Base-by-base conservation (phyloP, 2,797 vertebrate species). In the Muraenolepis orangiensis region DNA sequence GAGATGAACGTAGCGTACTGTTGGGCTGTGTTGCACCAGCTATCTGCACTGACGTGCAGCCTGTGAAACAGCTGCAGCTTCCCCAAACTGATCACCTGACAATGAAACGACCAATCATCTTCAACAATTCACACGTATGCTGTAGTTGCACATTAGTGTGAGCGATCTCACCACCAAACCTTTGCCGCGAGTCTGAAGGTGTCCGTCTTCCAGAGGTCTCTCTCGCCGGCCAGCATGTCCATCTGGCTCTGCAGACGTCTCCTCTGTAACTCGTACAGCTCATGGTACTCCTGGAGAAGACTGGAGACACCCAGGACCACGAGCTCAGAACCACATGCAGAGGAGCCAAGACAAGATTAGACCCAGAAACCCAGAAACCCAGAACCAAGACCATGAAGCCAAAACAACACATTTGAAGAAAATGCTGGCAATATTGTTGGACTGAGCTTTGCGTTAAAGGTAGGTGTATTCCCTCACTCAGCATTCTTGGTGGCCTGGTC, bases 251-350 rank as follows among this genome's bases (percentile, higher is more conserved):
- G 93, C 68, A 96, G 91, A 38, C 93, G 91, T 73, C 72, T 76
- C 83, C 95, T 92, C 81, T 96, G 96, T 72, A 95, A 74, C 80
- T 95, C 92, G 10, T 96, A 95, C 57, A 98, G 90, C 20, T 94
- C 87, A 13, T 94, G 94, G 84, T 95, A 96, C 76, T 94, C 91
- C 85, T 94, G 93, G 73, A 95, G 90, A 86, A 96, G 86, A 76
- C 96, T 97, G 85, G 70, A 12, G 26, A 75, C 42, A 13, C 71
- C 12, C 70, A n/a, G 14, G 26, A 20, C 40, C 38, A 71, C 12
- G 26, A 23, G 23, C 34, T 26, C 34, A 71, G 14, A 38, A 23
- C 38, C 36, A 71, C 69, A 71, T 23, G 28, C 69, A 71, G n/a
- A 71, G 34, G 38, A 23, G 34, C 23, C 12, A 66, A 66, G 61